Evolutionary conservation across 2,888 invertebrate genomes (phyloP).

Genomic region (Elmis aenea): DNA sequence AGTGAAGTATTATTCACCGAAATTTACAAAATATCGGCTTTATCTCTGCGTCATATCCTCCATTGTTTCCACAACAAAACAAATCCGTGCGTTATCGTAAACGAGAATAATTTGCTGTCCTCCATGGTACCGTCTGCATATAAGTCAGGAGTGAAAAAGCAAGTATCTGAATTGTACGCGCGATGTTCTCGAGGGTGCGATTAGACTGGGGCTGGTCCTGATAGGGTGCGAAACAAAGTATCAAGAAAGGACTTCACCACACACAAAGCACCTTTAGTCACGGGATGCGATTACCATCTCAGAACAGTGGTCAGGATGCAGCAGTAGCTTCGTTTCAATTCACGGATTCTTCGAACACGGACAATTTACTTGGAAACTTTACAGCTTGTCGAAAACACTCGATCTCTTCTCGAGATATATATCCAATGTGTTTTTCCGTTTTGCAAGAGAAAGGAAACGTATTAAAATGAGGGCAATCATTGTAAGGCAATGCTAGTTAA

Average conservation of each 20-base stretch:
- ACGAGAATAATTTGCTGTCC: conserved; percentile 21
- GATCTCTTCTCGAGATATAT: too few species aligned
- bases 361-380: conserved; percentile 11
- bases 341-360: conserved; percentile 7
- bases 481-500: too few species aligned
- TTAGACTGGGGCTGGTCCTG: conserved; percentile 27
- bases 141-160: conserved; percentile 14
- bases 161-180: conserved; percentile 25
- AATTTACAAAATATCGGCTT: too few species aligned
- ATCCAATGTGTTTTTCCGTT: too few species aligned
- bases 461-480: too few species aligned
- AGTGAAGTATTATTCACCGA: too few species aligned
- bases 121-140: conserved; percentile 25
- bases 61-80: too few species aligned
- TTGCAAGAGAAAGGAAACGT: too few species aligned
- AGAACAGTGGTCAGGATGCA: conserved; percentile 9
- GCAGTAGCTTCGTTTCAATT: conserved; percentile 10
- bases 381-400: conserved; percentile 9
- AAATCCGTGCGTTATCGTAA: conserved; percentile 16
- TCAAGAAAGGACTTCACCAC: conserved; percentile 17
- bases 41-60: too few species aligned
- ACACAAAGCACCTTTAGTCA: conserved; percentile 17
- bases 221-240: conserved; percentile 29
- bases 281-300: conserved; percentile 20
- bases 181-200: conserved; percentile 25